Base-by-base conservation (phyloP, 2,888 invertebrate species). In the Unio delphinus region DNA sequence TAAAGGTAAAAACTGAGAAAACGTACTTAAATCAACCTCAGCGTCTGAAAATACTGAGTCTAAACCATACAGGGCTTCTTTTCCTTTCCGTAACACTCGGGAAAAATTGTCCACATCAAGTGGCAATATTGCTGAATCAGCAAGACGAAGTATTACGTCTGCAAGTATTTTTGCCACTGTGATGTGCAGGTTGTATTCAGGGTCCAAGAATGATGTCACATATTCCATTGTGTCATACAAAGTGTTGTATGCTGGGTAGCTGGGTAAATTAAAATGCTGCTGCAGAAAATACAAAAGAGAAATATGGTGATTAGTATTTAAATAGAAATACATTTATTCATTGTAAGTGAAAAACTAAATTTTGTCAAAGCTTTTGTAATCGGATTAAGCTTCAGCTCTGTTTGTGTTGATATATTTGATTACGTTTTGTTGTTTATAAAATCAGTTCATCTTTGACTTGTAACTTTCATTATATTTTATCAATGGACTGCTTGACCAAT, bases 221-320 rank as follows among this genome's bases (percentile, higher is more conserved):
- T 89, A 87, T 57, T 88, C 81, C 72, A 87, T 87, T 3, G 87
- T 90, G 64, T 90, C 90, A 59, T 88, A 87, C 30, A 88, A 80
- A 0, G 90, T 90, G 70, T 89, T 90, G 74, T 89, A 87, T 11
- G 84, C 87, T 8, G 90, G 89, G 70, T 88, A 89, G 11, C 80
- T 81, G 15, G 83, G 82, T 8, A 86, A 67, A 67, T 77, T 69
- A 8, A 75, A 75, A 72, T 84, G 84, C 18, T 74, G 67, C 85
- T 86, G 77, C 34, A 77, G 72, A 20, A 63, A 61, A 57, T 30
- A 34, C 6, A 17, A 59, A 61, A 64, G 11, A 20, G 23, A 67
- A 30, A 20, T 56, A 11, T 20, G 6, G n/a, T 28, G 1, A 67
- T 34, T 56, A 55, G 57, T 23, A 64, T 23, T 23, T 58, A 58